phyloP scores from a whole-genome alignment of 2,888 invertebrate genomes.

The Aphodius granarius region DNA sequence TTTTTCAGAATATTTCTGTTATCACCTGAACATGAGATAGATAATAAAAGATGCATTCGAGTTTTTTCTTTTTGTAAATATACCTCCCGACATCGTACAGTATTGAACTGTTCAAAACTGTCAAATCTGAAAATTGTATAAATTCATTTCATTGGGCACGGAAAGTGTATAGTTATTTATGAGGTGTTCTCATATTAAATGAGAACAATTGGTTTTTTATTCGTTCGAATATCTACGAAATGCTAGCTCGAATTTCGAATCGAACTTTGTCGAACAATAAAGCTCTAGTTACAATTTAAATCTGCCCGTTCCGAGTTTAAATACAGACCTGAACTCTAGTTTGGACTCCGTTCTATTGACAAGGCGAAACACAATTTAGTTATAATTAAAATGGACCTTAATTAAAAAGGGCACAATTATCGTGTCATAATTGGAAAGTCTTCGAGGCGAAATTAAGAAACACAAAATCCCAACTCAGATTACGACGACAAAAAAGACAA shows the following conservation, averaged over 20 bases:
- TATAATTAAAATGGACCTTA: slow-evolving; percentile 13
- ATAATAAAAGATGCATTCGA: too few species aligned
- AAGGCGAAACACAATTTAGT: slow-evolving; percentile 14
- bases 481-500: background rate
- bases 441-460: slow-evolving; percentile 1
- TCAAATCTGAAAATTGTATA: too few species aligned
- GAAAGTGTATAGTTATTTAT: too few species aligned
- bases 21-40: too few species aligned
- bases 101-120: too few species aligned
- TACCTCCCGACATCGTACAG: too few species aligned
- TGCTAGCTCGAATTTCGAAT: background rate
- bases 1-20: too few species aligned
- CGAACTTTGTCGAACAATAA: slow-evolving; percentile 1
- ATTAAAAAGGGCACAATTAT: slow-evolving; percentile 16
- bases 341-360: slow-evolving; percentile 1
- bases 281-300: background rate
- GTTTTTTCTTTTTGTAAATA: too few species aligned
- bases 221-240: background rate
- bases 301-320: background rate
- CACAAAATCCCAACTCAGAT: background rate
- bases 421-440: slow-evolving; percentile 13
- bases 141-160: too few species aligned
- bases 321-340: background rate
- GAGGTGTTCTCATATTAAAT: too few species aligned
- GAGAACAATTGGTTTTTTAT: too few species aligned